Evolutionary conservation across 2,797 vertebrate species (phyloP).

Genomic region (Helostoma temminkii): DNA sequence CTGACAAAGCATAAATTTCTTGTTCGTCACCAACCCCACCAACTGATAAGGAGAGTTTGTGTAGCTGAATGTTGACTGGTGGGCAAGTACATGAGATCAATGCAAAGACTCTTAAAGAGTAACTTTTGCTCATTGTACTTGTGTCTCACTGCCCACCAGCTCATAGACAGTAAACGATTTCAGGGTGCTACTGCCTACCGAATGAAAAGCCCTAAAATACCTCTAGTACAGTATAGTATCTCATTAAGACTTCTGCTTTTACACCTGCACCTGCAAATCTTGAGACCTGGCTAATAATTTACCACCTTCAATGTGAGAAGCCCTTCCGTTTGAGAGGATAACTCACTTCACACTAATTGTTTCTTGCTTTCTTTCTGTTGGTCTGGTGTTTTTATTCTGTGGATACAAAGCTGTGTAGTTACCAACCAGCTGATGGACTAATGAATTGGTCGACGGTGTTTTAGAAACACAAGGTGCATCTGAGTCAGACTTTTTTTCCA

Average conservation of each 20-base stretch:
- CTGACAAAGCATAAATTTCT: neutral
- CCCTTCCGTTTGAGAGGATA: neutral
- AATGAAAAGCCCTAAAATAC: constrained; percentile 42
- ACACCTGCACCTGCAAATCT: constrained; percentile 10
- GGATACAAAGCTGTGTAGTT: constrained; percentile 50
- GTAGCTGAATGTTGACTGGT: constrained; percentile 9
- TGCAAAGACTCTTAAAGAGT: constrained; percentile 27
- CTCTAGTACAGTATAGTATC: constrained; percentile 18
- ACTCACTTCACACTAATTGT: neutral
- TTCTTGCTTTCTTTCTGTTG: constrained; percentile 1
- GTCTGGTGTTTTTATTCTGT: constrained; percentile 20
- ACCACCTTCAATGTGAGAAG: constrained; percentile 14
- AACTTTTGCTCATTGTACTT: constrained; percentile 22
- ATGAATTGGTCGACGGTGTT: constrained; percentile 28
- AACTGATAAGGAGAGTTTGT: neutral
- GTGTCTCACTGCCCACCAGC: constrained; percentile 6
- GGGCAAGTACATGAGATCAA: constrained; percentile 2
- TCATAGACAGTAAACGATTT: constrained; percentile 9
- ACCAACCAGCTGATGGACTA: constrained; percentile 6
- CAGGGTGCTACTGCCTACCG: neutral
- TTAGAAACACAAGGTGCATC: constrained; percentile 65
- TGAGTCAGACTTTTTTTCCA: constrained; percentile 36
- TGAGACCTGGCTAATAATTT: constrained; percentile 8
- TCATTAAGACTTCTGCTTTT: constrained; percentile 22
- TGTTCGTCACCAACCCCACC: neutral